Evolutionary conservation across 2,113 vertebrate species (phyloP).

Genomic region (Theristicus caerulescens): DNA sequence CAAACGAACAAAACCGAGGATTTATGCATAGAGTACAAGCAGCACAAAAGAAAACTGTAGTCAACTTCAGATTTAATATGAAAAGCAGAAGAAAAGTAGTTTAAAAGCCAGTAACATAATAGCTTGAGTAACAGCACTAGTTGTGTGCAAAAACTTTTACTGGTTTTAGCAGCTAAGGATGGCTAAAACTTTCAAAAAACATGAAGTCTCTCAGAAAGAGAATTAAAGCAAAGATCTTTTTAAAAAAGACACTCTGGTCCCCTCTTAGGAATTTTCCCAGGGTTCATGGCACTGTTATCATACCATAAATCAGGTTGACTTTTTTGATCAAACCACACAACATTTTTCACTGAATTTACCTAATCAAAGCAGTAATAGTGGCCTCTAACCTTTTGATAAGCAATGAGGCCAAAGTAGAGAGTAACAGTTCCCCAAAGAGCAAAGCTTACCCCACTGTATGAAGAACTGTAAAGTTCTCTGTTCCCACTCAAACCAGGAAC

Average conservation of each 20-base stretch:
- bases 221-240: not conserved
- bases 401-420: not conserved
- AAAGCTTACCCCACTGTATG: not conserved
- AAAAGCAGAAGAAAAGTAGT: not conserved
- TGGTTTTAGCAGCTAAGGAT: not conserved
- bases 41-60: not conserved
- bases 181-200: not conserved
- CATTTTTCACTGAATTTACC: not conserved
- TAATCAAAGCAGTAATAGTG: not conserved
- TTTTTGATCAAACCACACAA: not conserved
- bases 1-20: not conserved
- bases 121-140: not conserved
- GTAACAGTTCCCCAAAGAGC: not conserved
- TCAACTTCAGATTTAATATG: not conserved
- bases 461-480: not conserved
- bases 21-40: not conserved
- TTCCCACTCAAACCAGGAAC: not conserved
- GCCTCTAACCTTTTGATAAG: not conserved
- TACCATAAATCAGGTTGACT: not conserved
- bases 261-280: not conserved
- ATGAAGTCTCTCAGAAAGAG: not conserved
- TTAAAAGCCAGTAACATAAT: not conserved
- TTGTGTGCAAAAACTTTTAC: not conserved
- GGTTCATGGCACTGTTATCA: not conserved
- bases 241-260: too few relatives aligned